Evolutionary conservation across 2,113 vertebrate species (phyloP).

Genomic region (Prunella fulvescens): DNA sequence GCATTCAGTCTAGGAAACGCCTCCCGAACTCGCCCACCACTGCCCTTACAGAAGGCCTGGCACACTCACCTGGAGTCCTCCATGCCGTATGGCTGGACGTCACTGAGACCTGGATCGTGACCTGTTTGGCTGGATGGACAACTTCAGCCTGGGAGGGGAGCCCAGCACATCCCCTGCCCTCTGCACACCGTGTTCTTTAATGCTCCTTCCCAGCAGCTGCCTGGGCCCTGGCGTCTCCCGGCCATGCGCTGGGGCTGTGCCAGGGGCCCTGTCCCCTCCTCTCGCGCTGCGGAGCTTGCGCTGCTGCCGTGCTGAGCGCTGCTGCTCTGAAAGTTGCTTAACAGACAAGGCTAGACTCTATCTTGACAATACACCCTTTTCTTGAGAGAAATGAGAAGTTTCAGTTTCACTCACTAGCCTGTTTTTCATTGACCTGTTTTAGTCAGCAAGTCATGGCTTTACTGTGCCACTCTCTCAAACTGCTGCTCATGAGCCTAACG

Average conservation of each 20-base stretch:
- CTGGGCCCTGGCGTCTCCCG: background rate
- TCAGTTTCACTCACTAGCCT: slow-evolving; percentile 53
- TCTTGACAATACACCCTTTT: slow-evolving; percentile 27
- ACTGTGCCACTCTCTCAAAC: background rate
- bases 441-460: slow-evolving; percentile 33
- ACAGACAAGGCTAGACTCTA: background rate
- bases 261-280: accelerated
- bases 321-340: slow-evolving; percentile 6
- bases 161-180: background rate
- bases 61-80: background rate
- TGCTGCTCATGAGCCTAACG: background rate
- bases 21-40: background rate
- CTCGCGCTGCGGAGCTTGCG: accelerated
- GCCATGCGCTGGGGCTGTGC: background rate
- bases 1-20: background rate
- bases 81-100: accelerated
- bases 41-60: background rate
- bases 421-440: slow-evolving; percentile 62
- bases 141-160: background rate
- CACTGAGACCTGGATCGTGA: background rate
- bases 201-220: background rate
- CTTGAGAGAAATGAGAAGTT: slow-evolving; percentile 54
- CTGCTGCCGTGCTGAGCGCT: background rate
- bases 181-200: background rate
- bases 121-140: slow-evolving; percentile 12